Conservation (phyloP, 1,140 invertebrate species). For the Drosophila takahashii region DNA sequence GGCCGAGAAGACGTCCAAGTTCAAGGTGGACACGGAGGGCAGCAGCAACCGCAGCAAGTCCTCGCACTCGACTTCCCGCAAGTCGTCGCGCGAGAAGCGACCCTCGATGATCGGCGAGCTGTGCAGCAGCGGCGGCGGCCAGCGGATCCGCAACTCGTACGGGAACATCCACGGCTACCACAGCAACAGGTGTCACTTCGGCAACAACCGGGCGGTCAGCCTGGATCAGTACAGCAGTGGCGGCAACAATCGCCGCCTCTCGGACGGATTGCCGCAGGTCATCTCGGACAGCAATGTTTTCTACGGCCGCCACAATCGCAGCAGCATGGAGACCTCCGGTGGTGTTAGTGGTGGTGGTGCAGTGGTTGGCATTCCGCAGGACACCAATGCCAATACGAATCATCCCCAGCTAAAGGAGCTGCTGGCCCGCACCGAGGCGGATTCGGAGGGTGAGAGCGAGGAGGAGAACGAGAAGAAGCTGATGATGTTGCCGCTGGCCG, state of each 20-base stretch:
- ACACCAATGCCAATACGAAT: constrained; percentile 75
- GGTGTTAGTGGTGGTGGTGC: constrained; percentile 1
- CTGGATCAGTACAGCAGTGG: constrained; percentile 80
- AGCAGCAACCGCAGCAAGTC: constrained; percentile 83
- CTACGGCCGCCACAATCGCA: constrained; percentile 77
- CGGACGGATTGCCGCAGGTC: constrained; percentile 82
- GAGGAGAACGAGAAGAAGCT: constrained; percentile 3
- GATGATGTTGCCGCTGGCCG: not conserved
- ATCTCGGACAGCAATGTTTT: constrained; percentile 84
- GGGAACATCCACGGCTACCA: constrained; percentile 84
- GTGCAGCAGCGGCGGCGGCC: constrained; percentile 82
- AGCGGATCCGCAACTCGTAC: constrained; percentile 82
- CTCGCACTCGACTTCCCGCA: constrained; percentile 76
- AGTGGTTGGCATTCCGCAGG: constrained; percentile 34
- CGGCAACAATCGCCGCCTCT: constrained; percentile 78
- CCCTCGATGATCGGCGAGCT: constrained; percentile 84
- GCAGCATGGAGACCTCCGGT: constrained; percentile 50
- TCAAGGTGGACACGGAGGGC: constrained; percentile 90
- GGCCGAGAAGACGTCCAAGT: constrained; percentile 91
- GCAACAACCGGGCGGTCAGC: constrained; percentile 83
- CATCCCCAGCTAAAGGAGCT: constrained; percentile 40
- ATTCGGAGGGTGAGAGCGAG: constrained; percentile 22
- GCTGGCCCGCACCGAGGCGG: constrained; percentile 30
- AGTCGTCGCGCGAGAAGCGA: constrained; percentile 82
- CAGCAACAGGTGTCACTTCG: constrained; percentile 79